Evolutionary conservation across 1,140 invertebrate genomes (phyloP), one percentile per base, ranked within the genome.

Genomic region (Diachasma alloeum): DNA sequence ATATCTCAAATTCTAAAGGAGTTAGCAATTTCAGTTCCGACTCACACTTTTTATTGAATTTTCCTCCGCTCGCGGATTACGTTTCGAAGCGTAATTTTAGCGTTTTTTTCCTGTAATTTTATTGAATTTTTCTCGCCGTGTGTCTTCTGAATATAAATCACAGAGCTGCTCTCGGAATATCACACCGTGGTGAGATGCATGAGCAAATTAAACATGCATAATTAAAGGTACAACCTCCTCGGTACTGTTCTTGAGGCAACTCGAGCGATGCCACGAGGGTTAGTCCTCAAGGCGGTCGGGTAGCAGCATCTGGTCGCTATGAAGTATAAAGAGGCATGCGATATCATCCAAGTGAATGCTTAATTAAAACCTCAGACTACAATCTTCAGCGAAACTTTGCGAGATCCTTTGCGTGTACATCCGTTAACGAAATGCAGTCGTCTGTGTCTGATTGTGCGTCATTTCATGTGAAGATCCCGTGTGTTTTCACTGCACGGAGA

Each of bases 331-430:
- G 88, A 87, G 86, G 86, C 83, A 83, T 84, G 86, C 84, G 87
- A 88, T 88, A 88, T 88, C 87, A 87, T 89, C 88, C 86, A 83
- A 85, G 84, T 85, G 87, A 88, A 89, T 88, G 86, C 87, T 89
- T 89, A 89, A 89, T 89, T 89, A 89, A 89, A 89, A 89, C 88
- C 86, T 88, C 87, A 88, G 86, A 87, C 87, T 83, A 76, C 79
- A 66, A 46, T 80, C 77, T 78, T 74, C 77, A 76, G 79, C 78
- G 77, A 81, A 80, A 84, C 83, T 76, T 19, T 63, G 24, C 10
- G 24, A 26, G 22, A 8, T 19, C 4, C 48, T 53, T 53, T 3
- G 48, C 15, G 11, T 53, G 48, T 53, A 53, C 15, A 53, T 53
- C 48, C 15, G 48, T 13, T 42, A 13, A 9, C 6, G n/a, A 17